Conservation (phyloP, 2,888 invertebrate genomes). For the Ptychoptera contaminata region DNA sequence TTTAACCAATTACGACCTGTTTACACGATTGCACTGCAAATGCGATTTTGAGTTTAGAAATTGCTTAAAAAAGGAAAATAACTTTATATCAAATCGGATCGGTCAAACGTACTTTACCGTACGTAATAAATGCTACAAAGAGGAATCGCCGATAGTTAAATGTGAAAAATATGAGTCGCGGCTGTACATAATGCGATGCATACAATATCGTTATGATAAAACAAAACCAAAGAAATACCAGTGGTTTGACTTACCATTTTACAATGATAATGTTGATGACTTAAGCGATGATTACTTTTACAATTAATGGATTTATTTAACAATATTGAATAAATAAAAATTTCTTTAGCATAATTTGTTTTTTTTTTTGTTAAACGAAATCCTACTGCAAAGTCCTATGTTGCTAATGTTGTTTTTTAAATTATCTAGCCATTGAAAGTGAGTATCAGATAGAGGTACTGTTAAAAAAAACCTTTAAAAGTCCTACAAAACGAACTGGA, state of each 20-base stretch:
- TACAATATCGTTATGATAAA: conserved; percentile 11
- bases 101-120: conserved; percentile 13
- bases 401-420: no score
- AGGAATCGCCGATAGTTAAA: conserved; percentile 11
- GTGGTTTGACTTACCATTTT: conserved; percentile 16
- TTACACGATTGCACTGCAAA: conserved; percentile 13
- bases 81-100: conserved; percentile 10
- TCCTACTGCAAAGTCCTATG: no score
- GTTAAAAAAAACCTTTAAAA: no score
- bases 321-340: no score
- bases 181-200: conserved; percentile 13
- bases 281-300: no score
- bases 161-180: conserved; percentile 11
- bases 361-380: no score
- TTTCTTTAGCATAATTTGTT: no score
- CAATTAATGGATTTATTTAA: no score
- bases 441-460: no score
- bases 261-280: neutral
- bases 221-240: conserved; percentile 11
- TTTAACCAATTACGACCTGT: conserved; percentile 12
- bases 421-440: no score
- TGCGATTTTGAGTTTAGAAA: conserved; percentile 13
- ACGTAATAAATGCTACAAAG: conserved; percentile 12
- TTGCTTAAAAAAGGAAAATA: conserved; percentile 10
- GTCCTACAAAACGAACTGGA: no score